phyloP scores from a whole-genome alignment of 2,797 vertebrate genomes.

The Eurystomus glaucurus region DNA sequence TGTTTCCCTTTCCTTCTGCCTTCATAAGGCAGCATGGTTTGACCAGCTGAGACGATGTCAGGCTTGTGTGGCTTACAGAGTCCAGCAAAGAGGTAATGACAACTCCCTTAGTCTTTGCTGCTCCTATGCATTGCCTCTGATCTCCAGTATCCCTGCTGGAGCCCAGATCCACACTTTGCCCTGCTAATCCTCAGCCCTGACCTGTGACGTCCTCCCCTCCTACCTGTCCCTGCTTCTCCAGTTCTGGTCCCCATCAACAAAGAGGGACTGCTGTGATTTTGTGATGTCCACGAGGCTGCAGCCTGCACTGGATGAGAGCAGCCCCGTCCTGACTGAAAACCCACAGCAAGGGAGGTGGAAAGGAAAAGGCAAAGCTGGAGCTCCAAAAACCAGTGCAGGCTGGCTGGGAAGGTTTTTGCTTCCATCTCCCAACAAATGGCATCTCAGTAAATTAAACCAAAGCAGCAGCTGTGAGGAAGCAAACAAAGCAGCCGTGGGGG shows the following conservation, averaged over 20 bases:
- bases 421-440: slow-evolving; percentile 4
- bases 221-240: background rate
- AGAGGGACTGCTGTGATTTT: background rate
- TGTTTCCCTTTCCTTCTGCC: background rate
- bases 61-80: background rate
- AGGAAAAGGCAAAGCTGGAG: background rate
- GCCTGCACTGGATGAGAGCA: background rate
- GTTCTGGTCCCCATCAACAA: background rate
- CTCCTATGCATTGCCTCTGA: rapidly evolving
- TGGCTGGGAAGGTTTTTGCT: slow-evolving; percentile 21
- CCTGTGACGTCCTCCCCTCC: background rate
- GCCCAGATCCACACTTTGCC: rapidly evolving
- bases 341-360: background rate
- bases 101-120: background rate
- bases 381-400: background rate
- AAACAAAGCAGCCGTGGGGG: slow-evolving; percentile 38
- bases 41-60: background rate
- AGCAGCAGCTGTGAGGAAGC: slow-evolving; percentile 65
- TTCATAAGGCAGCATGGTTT: background rate
- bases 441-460: slow-evolving; percentile 59
- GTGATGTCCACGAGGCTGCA: background rate
- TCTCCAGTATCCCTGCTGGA: background rate
- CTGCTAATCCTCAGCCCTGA: background rate
- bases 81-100: background rate
- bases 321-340: background rate